These are phyloP conservation scores for Diglossa cyanea DNA, from an alignment of 2,797 vertebrate genomes.

Conservation along the genomic window DNA sequence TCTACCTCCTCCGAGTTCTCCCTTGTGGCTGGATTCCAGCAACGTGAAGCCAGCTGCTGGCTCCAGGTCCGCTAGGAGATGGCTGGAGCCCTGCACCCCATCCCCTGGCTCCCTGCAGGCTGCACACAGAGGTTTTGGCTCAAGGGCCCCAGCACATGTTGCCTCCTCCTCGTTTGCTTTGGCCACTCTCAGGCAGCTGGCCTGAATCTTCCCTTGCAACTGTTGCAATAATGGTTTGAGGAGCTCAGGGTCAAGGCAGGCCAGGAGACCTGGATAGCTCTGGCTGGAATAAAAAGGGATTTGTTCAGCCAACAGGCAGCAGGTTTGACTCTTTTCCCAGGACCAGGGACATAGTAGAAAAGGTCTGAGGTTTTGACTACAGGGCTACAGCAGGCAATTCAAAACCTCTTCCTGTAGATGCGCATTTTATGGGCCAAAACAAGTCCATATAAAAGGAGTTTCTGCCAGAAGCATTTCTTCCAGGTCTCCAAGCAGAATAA, in stretches of 20 bases:
- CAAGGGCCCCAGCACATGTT: neutral
- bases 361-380: slow-evolving; percentile 11
- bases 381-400: neutral
- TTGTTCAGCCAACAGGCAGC: neutral
- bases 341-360: neutral
- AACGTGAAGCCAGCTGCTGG: neutral
- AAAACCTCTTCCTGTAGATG: neutral
- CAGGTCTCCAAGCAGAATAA: neutral
- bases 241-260: neutral
- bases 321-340: slow-evolving; percentile 27
- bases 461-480: neutral
- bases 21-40: neutral
- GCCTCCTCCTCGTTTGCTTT: neutral
- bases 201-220: neutral
- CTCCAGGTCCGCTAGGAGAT: neutral
- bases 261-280: slow-evolving; percentile 5
- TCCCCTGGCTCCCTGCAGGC: neutral
- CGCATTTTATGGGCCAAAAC: neutral
- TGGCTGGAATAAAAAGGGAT: slow-evolving; percentile 7
- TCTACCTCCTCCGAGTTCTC: neutral
- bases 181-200: neutral
- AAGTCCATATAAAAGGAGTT: neutral
- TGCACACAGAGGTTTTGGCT: slow-evolving; percentile 10
- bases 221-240: slow-evolving; percentile 9
- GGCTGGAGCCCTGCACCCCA: neutral